Conservation (phyloP, 2,113 vertebrate species). For the Porphyrio hochstetteri region DNA sequence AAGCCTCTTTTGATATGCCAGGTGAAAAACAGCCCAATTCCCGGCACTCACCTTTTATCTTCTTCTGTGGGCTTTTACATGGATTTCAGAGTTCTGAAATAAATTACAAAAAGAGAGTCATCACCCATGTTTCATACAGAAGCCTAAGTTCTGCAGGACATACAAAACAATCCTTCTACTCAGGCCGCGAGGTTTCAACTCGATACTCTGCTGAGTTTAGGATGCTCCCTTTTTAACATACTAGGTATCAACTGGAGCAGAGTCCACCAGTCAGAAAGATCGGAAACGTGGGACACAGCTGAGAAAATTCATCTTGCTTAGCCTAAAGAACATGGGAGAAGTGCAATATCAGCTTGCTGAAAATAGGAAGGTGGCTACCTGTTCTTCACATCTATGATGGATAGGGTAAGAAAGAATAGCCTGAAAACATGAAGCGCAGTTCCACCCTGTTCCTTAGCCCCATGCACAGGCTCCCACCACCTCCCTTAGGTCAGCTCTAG, state of each 20-base stretch:
- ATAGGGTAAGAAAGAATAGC: neutral
- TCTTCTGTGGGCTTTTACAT: neutral
- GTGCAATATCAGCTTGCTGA: neutral
- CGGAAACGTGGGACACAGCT: neutral
- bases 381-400: neutral
- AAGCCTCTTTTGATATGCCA: neutral
- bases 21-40: neutral
- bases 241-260: neutral
- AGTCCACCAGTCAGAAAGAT: neutral
- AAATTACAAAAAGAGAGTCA: neutral
- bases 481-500: neutral
- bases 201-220: neutral
- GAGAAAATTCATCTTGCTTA: neutral
- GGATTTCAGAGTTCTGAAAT: neutral
- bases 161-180: neutral
- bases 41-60: neutral
- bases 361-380: neutral
- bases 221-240: neutral
- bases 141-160: neutral
- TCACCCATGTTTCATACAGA: neutral
- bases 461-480: fast-evolving
- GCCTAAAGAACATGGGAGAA: neutral
- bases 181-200: neutral
- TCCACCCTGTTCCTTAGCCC: neutral
- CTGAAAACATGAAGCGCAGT: neutral